Evolutionary conservation across 2,113 vertebrate species (phyloP).

Genomic region (Cavia porcellus): DNA sequence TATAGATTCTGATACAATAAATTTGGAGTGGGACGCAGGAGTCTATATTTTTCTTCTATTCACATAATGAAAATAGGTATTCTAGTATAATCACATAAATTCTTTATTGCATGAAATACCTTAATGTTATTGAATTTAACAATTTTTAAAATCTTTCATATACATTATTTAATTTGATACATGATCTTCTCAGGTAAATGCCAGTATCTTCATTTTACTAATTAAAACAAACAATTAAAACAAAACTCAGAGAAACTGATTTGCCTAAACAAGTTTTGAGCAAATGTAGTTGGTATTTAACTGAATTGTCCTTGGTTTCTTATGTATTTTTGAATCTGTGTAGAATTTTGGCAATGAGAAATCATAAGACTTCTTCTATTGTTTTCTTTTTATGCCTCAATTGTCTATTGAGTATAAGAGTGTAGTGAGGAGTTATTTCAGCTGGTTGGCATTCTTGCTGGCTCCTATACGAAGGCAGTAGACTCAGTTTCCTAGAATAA

Average conservation of each 20-base stretch:
- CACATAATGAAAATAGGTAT: constrained; percentile 34
- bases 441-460: neutral
- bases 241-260: neutral
- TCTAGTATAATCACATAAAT: constrained; percentile 26
- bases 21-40: neutral
- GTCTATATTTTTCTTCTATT: constrained; percentile 22
- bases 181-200: neutral
- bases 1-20: constrained; percentile 41
- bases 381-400: constrained; percentile 48
- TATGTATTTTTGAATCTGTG: constrained; percentile 24
- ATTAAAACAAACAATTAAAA: neutral
- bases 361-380: neutral
- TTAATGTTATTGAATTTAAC: constrained; percentile 43
- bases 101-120: neutral
- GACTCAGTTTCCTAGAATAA: neutral
- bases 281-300: constrained; percentile 4
- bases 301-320: constrained; percentile 13
- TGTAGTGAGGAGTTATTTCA: constrained; percentile 28
- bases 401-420: neutral
- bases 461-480: neutral
- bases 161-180: constrained; percentile 44
- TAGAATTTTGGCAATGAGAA: neutral
- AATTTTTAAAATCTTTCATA: constrained; percentile 9
- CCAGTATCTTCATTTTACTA: neutral
- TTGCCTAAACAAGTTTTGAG: constrained; percentile 43